Conservation (phyloP, 92 coral and sea anemone species). For the Bergia puertoricense region DNA sequence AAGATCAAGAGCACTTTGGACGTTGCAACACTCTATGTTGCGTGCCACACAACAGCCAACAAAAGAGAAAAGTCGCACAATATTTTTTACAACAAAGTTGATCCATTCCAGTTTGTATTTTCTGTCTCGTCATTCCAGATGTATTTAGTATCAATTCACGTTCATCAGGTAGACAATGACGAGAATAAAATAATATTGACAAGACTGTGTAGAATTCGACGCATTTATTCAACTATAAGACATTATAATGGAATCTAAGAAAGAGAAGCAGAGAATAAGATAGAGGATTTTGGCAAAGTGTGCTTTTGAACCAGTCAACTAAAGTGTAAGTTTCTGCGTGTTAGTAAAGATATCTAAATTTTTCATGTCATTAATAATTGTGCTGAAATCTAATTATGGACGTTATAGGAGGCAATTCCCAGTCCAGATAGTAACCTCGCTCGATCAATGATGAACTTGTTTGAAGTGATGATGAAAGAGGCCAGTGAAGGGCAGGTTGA, state of each 20-base stretch:
- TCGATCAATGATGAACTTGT: conserved; percentile 95
- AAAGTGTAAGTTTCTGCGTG: too few relatives aligned
- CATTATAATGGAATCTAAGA: neutral
- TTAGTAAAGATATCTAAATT: neutral
- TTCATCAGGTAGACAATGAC: too few relatives aligned
- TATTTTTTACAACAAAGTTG: too few relatives aligned
- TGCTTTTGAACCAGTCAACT: neutral
- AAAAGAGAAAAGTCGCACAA: too few relatives aligned
- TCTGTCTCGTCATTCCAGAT: too few relatives aligned
- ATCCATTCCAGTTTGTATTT: too few relatives aligned
- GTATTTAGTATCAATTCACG: too few relatives aligned
- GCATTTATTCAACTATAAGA: neutral
- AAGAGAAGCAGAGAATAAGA: neutral
- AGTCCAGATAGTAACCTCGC: conserved; percentile 94
- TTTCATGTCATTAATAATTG: neutral
- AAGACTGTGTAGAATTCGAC: neutral
- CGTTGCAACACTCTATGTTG: neutral
- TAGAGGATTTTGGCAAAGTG: neutral
- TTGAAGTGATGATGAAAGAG: conserved; percentile 94
- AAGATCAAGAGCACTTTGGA: neutral
- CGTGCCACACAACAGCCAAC: neutral
- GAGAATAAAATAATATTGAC: too few relatives aligned
- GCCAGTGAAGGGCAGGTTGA: conserved; percentile 71
- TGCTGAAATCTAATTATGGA: neutral
- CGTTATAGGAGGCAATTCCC: conserved; percentile 78